phyloP scores from a whole-genome alignment of 2,888 invertebrate species.

The Caenorhabditis sp. region DNA sequence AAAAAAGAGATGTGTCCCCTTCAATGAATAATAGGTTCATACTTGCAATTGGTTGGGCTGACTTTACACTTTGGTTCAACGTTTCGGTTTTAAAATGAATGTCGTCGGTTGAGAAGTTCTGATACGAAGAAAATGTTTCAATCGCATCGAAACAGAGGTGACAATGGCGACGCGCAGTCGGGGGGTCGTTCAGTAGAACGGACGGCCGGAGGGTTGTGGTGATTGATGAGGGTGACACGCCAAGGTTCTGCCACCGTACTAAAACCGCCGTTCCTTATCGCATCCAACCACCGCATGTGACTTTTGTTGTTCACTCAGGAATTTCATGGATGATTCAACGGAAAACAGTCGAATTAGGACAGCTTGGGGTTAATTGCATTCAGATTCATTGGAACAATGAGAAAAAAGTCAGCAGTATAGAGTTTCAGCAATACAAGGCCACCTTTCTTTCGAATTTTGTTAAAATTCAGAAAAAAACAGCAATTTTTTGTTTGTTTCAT shows the following conservation, averaged over 20 bases:
- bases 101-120: not conserved
- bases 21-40: constrained; percentile 35
- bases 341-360: too few species aligned
- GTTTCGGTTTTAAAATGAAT: constrained; percentile 2
- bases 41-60: constrained; percentile 35
- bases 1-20: constrained; percentile 45
- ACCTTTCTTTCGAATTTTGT: too few species aligned
- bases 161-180: not conserved
- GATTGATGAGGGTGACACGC: constrained; percentile 48
- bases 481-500: too few species aligned
- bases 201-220: constrained; percentile 25
- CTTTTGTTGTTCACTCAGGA: not conserved
- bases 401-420: too few species aligned
- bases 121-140: constrained; percentile 8
- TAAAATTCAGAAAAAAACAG: too few species aligned
- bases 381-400: too few species aligned
- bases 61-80: constrained; percentile 39
- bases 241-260: constrained; percentile 34
- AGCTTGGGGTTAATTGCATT: too few species aligned
- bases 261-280: constrained; percentile 51
- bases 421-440: too few species aligned
- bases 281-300: constrained; percentile 1
- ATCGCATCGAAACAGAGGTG: not conserved
- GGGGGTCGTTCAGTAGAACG: constrained; percentile 14
- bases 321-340: not conserved